Base-by-base conservation (phyloP, 2,888 invertebrate genomes). In the Ennomos erosarius region DNA sequence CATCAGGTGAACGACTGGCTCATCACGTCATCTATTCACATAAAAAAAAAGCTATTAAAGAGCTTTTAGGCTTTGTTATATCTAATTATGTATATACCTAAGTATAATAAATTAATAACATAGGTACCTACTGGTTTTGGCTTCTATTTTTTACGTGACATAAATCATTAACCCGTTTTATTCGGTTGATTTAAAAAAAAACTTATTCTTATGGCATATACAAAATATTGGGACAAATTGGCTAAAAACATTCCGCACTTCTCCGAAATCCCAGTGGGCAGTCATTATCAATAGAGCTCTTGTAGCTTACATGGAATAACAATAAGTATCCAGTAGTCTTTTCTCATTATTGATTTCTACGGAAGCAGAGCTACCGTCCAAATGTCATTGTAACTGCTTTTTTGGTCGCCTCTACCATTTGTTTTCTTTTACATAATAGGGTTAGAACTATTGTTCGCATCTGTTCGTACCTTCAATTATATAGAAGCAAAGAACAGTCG, bases 381-480 rank as follows among this genome's bases (percentile, higher is more conserved):
- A 79, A 71, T 55, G 47, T 33, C 51, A 55, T 60, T 60, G 59
- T 60, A 48, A 60, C 38, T 1, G 33, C 35, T 42, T 55, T 82
- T 84, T 85, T 83, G 79, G 81, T 78, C 9, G 56, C 45, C 56
- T 42, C 64, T 52, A 71, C 67, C 80, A 82, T 85, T 90, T 90
- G 85, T 88, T 88, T 85, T 83, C 86, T 81, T 77, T 72, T 81
- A 81, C 79, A 88, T 87, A 90, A 90, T 87, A 81, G 87, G 81
- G 85, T 88, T 88, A 86, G 67, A 77, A 73, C 79, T 76, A 81
- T 90, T 91, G 90, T 89, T 75, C 59, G 44, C 87, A 85, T 82
- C 84, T 87, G 86, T 74, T 81, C 70, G 76, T 82, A 83, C 82
- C 84, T 83, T 78, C 78, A 80, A 82, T 81, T 83, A 75, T 67